A percentile compares a stretch with the other conserved stretches of the same genome.
Conservation (phyloP, 2,113 vertebrate species). For the Thryonomys swinderianus region DNA sequence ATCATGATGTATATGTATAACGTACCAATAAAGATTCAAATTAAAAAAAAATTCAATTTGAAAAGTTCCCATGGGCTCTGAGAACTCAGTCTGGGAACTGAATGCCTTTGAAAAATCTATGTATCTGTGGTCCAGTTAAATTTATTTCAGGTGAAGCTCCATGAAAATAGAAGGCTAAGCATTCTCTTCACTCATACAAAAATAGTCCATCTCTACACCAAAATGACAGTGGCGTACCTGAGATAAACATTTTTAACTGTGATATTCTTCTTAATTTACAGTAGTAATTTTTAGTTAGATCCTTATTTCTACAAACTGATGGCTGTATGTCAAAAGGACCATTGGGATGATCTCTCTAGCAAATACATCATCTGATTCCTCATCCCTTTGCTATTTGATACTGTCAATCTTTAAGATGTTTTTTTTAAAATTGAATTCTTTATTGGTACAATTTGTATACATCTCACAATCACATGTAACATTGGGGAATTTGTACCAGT, state of each 20-base stretch:
- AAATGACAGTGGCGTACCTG: background rate
- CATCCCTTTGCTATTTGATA: background rate
- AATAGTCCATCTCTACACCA: background rate
- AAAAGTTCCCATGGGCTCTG: background rate
- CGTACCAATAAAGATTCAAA: too few species aligned
- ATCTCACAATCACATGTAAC: too few species aligned
- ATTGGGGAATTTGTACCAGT: too few species aligned
- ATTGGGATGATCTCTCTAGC: background rate
- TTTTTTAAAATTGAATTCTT: too few species aligned
- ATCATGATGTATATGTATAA: too few species aligned
- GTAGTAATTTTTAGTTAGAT: background rate
- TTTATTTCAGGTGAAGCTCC: background rate
- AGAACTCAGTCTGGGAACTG: background rate
- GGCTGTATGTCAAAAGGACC: background rate
- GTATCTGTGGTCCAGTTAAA: background rate
- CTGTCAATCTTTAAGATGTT: background rate
- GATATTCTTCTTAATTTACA: background rate
- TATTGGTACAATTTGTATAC: too few species aligned
- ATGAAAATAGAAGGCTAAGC: background rate
- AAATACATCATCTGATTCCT: background rate
- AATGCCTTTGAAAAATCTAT: background rate
- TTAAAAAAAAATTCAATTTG: too few species aligned
- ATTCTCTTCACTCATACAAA: background rate
- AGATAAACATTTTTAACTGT: background rate
- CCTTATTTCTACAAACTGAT: background rate